Evolutionary conservation across 2,888 invertebrate species (phyloP).

Genomic region (Sphinx pinastri): DNA sequence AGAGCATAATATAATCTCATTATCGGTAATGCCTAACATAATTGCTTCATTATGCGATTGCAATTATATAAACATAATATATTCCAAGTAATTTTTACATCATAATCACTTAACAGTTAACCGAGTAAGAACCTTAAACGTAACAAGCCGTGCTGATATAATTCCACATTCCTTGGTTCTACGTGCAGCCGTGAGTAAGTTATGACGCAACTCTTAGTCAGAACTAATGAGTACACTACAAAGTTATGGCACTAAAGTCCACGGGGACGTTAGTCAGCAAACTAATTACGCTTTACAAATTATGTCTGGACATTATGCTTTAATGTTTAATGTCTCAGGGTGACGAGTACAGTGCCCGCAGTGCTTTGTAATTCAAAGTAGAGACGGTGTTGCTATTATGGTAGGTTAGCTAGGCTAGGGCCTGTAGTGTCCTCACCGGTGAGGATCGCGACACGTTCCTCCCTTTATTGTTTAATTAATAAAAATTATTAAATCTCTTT

Average conservation of each 20-base stretch:
- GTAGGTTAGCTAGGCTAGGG: too few species aligned
- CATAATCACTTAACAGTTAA: conserved; percentile 4
- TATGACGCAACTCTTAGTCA: conserved; percentile 25
- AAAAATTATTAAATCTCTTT: too few species aligned
- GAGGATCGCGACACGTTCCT: too few species aligned
- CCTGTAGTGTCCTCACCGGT: too few species aligned
- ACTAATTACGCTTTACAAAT: conserved; percentile 14
- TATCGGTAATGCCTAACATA: neutral
- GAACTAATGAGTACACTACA: conserved; percentile 21
- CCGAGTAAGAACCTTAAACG: conserved; percentile 7
- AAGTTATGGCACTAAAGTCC: conserved; percentile 22
- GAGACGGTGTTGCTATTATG: too few species aligned
- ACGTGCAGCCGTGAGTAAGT: conserved; percentile 23
- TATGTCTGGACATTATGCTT: too few species aligned
- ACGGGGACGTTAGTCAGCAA: conserved; percentile 21
- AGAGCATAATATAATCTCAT: too few species aligned
- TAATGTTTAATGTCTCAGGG: too few species aligned
- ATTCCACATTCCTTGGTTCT: conserved; percentile 26
- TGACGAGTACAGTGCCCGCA: too few species aligned
- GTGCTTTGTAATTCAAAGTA: too few species aligned
- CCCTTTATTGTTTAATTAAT: too few species aligned
- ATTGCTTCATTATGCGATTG: neutral
- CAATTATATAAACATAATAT: conserved; percentile 7
- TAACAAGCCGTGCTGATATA: conserved; percentile 23
- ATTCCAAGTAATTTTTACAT: conserved; percentile 8